Percentiles rank a stretch among this genome's conserved stretches.
These are phyloP conservation scores for Yponomeuta malinellus DNA, from an alignment of 2,888 invertebrate species.

Conservation along the genomic window DNA sequence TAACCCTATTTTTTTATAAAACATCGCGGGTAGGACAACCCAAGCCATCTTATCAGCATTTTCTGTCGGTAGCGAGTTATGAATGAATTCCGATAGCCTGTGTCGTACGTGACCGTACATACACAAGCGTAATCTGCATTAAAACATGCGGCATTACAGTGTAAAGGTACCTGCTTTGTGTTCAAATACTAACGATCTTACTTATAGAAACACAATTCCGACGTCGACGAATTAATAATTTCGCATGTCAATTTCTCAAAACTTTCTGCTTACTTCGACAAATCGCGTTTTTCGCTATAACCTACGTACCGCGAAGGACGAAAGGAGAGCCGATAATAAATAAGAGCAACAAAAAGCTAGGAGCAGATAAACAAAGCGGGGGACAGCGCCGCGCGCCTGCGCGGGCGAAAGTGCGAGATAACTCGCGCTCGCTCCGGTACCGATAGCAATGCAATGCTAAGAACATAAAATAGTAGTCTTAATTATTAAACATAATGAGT, in stretches of 20 bases:
- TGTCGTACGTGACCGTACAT: not conserved
- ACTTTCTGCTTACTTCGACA: too few relatives aligned
- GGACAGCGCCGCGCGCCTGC: not conserved
- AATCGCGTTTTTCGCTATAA: too few relatives aligned
- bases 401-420: conserved; percentile 6
- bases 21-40: not conserved
- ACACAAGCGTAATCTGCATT: not conserved
- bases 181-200: too few relatives aligned
- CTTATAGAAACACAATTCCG: too few relatives aligned
- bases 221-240: too few relatives aligned
- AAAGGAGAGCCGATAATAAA: not conserved
- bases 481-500: too few relatives aligned
- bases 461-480: not conserved
- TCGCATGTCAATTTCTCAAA: too few relatives aligned
- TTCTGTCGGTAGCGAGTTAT: not conserved
- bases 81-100: not conserved
- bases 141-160: not conserved
- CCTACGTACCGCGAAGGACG: not conserved
- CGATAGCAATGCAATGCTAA: not conserved
- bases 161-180: not conserved
- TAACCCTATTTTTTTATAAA: not conserved
- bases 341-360: not conserved
- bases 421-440: not conserved
- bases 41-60: not conserved
- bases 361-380: not conserved